A percentile compares a stretch with the other conserved stretches of the same genome.
Conservation (phyloP, 1,140 invertebrate species). For the Hypothenemus hampei region DNA sequence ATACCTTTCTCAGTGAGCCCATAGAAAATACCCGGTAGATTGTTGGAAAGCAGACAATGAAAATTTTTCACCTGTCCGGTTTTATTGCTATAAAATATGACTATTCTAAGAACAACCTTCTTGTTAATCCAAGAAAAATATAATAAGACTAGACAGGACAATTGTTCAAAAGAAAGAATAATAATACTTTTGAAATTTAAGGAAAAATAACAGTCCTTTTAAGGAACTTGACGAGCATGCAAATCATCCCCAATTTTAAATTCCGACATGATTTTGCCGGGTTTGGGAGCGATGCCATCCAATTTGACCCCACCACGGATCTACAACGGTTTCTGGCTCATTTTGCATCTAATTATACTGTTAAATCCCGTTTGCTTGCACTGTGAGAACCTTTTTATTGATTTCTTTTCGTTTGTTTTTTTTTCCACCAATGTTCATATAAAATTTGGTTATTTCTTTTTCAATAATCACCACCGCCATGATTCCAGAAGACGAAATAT, state of each 20-base stretch:
- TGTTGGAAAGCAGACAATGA: too few species aligned
- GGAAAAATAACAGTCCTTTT: too few species aligned
- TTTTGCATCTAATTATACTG: conserved; percentile 32
- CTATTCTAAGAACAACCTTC: too few species aligned
- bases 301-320: conserved; percentile 21
- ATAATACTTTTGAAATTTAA: too few species aligned
- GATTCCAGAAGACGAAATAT: not conserved
- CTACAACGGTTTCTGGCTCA: conserved; percentile 28
- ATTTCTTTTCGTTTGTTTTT: not conserved
- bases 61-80: too few species aligned
- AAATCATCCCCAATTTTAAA: conserved; percentile 19
- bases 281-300: conserved; percentile 20
- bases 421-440: conserved; percentile 4
- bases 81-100: too few species aligned
- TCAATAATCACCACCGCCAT: not conserved
- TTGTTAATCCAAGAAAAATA: too few species aligned
- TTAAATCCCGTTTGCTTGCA: conserved; percentile 27
- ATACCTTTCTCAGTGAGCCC: too few species aligned
- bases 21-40: too few species aligned
- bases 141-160: too few species aligned
- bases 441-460: not conserved
- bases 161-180: too few species aligned
- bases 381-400: conserved; percentile 10
- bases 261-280: conserved; percentile 27
- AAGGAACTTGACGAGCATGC: conserved; percentile 11